A percentile compares a stretch with the other conserved stretches of the same genome.
These are phyloP conservation scores for Dasyprocta punctata DNA, from an alignment of 2,113 vertebrate species.

Conservation along the genomic window DNA sequence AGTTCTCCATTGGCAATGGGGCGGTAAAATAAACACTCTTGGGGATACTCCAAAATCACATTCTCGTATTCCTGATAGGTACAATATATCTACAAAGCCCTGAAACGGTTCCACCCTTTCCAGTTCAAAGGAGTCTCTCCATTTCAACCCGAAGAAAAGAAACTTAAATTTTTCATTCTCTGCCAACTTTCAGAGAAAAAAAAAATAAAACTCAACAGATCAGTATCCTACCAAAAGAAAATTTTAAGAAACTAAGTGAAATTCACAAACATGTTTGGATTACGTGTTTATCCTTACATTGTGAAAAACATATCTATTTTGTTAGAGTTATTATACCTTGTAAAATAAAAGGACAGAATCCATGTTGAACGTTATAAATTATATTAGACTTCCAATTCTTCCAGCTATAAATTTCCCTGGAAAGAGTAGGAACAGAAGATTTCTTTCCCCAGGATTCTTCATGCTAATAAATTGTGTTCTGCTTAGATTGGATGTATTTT, in stretches of 20 bases:
- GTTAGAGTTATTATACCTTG: slow-evolving; percentile 5
- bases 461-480: neutral
- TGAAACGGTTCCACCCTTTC: neutral
- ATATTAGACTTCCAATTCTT: neutral
- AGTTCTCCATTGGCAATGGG: slow-evolving; percentile 26
- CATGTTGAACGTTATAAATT: neutral
- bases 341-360: slow-evolving; percentile 23
- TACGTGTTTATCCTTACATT: neutral
- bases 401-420: neutral
- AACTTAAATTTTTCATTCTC: slow-evolving; percentile 6
- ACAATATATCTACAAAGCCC: slow-evolving; percentile 2
- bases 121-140: neutral
- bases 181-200: slow-evolving; percentile 26
- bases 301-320: neutral
- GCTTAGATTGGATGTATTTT: neutral
- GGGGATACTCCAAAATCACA: neutral
- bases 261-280: neutral
- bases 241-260: slow-evolving; percentile 42
- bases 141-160: slow-evolving; percentile 39
- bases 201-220: slow-evolving; percentile 44
- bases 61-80: neutral
- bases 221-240: neutral
- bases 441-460: neutral
- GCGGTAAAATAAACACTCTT: slow-evolving; percentile 6
- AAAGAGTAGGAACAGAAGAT: neutral